A percentile compares a stretch with the other conserved stretches of the same genome.
phyloP scores from a whole-genome alignment of 2,113 vertebrate genomes.

The Halcyon senegalensis region DNA sequence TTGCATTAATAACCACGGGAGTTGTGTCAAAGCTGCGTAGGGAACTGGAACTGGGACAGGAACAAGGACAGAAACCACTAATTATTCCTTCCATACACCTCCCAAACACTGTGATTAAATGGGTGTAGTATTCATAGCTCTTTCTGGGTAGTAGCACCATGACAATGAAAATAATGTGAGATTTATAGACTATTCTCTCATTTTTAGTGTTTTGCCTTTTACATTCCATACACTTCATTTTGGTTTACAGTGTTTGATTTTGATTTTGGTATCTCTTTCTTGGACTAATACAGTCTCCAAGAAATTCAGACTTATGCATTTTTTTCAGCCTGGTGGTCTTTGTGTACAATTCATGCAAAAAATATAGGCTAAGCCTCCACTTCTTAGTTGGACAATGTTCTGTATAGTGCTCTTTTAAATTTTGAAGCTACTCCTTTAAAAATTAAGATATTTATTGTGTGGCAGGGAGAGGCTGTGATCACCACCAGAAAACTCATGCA shows the following conservation, averaged over 20 bases:
- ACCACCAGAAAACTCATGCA: not conserved
- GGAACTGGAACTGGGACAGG: too few relatives aligned
- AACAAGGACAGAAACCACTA: not conserved
- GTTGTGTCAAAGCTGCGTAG: not conserved
- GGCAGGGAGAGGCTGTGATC: not conserved
- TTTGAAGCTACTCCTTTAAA: not conserved
- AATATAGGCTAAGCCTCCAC: not conserved
- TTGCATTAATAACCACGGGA: not conserved
- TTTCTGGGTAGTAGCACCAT: not conserved
- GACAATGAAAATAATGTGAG: not conserved
- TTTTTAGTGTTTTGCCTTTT: not conserved
- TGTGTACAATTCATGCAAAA: not conserved
- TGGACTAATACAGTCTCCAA: not conserved
- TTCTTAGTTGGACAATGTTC: not conserved
- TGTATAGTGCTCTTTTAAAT: not conserved
- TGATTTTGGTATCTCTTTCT: not conserved
- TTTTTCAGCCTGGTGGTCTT: not conserved
- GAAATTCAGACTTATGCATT: not conserved
- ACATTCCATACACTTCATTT: not conserved
- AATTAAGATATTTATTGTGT: not conserved
- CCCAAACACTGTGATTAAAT: not conserved
- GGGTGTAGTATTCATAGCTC: not conserved
- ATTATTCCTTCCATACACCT: not conserved
- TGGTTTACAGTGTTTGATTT: not conserved
- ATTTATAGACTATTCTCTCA: not conserved